These are phyloP conservation scores for Syncerus caffer DNA, from an alignment of 2,797 vertebrate genomes.

Conservation along the genomic window DNA sequence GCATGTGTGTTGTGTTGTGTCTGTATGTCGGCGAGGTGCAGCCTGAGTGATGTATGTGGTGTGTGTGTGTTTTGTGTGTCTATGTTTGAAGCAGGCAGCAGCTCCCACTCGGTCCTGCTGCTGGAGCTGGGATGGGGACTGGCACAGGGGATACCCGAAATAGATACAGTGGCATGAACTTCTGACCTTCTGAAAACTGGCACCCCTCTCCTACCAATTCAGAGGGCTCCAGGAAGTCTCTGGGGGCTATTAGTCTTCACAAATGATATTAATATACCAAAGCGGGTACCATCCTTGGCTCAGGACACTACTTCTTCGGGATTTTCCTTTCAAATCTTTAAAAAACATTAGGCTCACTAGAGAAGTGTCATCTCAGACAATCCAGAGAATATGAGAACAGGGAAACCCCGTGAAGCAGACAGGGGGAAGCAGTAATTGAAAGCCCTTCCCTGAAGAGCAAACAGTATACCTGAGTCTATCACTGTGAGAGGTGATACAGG, in stretches of 20 bases:
- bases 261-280: background rate
- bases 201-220: background rate
- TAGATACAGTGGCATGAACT: background rate
- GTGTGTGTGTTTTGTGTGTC: background rate
- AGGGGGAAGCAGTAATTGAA: background rate
- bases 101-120: background rate
- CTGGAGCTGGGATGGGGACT: background rate
- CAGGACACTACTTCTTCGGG: background rate
- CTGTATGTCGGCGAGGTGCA: background rate
- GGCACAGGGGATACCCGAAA: background rate
- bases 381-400: background rate
- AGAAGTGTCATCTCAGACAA: background rate
- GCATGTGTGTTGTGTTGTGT: too few relatives aligned
- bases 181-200: background rate
- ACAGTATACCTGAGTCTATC: background rate
- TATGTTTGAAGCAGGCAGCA: background rate
- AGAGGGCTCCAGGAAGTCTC: background rate
- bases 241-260: background rate
- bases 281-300: background rate
- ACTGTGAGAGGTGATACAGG: background rate
- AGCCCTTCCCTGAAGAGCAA: background rate
- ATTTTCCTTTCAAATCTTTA: conserved; percentile 7
- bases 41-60: background rate
- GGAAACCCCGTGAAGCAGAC: background rate
- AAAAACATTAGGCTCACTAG: background rate